phyloP scores from a whole-genome alignment of 2,888 invertebrate genomes.

The Pocota personata region DNA sequence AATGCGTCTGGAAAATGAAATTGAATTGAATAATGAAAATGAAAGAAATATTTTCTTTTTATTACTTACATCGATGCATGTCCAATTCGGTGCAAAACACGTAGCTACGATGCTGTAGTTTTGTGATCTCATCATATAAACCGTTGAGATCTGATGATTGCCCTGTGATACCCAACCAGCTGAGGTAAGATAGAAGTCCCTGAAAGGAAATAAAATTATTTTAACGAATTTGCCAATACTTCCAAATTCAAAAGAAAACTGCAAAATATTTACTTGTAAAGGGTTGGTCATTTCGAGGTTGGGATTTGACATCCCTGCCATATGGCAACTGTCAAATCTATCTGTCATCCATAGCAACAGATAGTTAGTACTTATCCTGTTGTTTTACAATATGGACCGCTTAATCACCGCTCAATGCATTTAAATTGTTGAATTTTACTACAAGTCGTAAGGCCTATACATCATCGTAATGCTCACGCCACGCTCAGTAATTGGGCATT shows the following conservation, averaged over 20 bases:
- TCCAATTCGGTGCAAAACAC: slow-evolving; percentile 92
- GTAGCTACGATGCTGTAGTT: slow-evolving; percentile 94
- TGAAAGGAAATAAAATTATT: slow-evolving; percentile 79
- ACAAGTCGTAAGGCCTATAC: too few species aligned
- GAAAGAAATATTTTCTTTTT: slow-evolving; percentile 25
- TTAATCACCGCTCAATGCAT: too few species aligned
- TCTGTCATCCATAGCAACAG: too few species aligned
- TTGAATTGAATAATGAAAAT: slow-evolving; percentile 16
- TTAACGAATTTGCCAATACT: neutral
- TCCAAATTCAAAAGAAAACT: neutral
- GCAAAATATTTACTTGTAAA: too few species aligned
- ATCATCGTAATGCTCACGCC: too few species aligned
- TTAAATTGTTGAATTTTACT: too few species aligned
- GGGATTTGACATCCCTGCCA: too few species aligned
- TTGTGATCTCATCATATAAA: slow-evolving; percentile 97
- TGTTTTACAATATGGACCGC: too few species aligned
- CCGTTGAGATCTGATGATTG: slow-evolving; percentile 91
- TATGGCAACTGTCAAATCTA: too few species aligned
- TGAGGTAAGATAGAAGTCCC: slow-evolving; percentile 96
- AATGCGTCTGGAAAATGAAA: slow-evolving; percentile 86
- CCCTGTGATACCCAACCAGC: slow-evolving; percentile 93
- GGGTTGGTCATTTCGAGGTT: too few species aligned
- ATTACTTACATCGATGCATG: slow-evolving; percentile 90
- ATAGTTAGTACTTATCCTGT: too few species aligned
- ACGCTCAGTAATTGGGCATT: too few species aligned